Percentiles rank a stretch among this genome's conserved stretches.
phyloP scores from a whole-genome alignment of 2,888 invertebrate genomes.

The Sarcophaga carnaria region DNA sequence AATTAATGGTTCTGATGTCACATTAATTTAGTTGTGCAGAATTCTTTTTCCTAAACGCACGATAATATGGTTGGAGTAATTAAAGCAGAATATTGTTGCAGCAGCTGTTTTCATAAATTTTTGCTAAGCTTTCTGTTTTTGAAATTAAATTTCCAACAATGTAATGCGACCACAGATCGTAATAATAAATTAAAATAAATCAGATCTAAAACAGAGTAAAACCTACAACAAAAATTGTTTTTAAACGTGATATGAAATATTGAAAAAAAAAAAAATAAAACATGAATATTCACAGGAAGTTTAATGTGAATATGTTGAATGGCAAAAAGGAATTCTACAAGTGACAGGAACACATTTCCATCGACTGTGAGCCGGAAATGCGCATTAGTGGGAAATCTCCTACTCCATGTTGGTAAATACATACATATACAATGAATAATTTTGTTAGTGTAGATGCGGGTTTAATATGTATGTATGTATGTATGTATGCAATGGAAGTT shows the following conservation, averaged over 20 bases:
- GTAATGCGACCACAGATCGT: slow-evolving; percentile 36
- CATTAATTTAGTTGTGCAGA: no score
- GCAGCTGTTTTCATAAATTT: not conserved
- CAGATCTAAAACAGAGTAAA: slow-evolving; percentile 3
- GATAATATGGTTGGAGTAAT: not conserved
- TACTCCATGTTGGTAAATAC: not conserved
- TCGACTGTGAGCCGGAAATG: slow-evolving; percentile 56
- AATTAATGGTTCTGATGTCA: no score
- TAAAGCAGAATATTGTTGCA: not conserved
- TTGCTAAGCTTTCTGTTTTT: slow-evolving; percentile 20
- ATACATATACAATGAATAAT: not conserved
- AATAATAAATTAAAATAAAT: slow-evolving; percentile 55
- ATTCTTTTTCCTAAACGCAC: no score
- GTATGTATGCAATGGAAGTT: slow-evolving; percentile 29
- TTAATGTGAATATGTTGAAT: slow-evolving; percentile 60
- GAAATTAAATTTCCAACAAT: slow-evolving; percentile 45
- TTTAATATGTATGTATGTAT: not conserved
- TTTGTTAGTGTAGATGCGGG: not conserved
- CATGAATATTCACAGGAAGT: slow-evolving; percentile 37
- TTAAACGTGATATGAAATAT: not conserved
- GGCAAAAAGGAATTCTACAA: slow-evolving; percentile 43
- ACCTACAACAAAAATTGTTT: slow-evolving; percentile 20
- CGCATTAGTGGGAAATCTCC: slow-evolving; percentile 42
- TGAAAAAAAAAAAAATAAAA: slow-evolving; percentile 32
- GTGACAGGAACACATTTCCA: slow-evolving; percentile 57